Percentiles rank a stretch among this genome's conserved stretches.
These are phyloP conservation scores for Neuroscelio doddi DNA, from an alignment of 2,888 invertebrate genomes.

Conservation along the genomic window DNA sequence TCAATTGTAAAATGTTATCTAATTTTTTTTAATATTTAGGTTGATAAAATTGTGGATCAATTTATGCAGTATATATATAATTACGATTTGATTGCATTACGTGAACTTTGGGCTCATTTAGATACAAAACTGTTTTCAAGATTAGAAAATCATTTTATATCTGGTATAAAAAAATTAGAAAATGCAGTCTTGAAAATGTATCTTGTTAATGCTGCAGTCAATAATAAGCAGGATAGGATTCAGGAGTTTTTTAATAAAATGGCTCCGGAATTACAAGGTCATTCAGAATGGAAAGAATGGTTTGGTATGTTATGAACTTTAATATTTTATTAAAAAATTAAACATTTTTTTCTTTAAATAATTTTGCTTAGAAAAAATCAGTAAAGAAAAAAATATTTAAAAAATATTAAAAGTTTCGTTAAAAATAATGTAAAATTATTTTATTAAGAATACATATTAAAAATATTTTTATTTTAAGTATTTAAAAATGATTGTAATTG, in stretches of 20 bases:
- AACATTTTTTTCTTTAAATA: slow-evolving; percentile 1
- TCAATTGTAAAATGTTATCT: not conserved
- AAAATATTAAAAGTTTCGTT: not conserved
- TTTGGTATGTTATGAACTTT: slow-evolving; percentile 82
- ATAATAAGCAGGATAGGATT: slow-evolving; percentile 88
- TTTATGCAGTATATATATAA: slow-evolving; percentile 82
- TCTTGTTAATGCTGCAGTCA: slow-evolving; percentile 87
- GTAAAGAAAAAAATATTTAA: too few relatives aligned
- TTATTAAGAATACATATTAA: not conserved
- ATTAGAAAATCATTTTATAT: slow-evolving; percentile 87
- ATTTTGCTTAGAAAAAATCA: too few relatives aligned
- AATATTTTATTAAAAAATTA: slow-evolving; percentile 5
- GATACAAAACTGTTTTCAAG: slow-evolving; percentile 91
- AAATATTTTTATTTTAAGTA: slow-evolving; percentile 12
- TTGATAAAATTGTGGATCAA: slow-evolving; percentile 91
- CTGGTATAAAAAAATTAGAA: slow-evolving; percentile 88
- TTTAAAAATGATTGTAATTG: not conserved
- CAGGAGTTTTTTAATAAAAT: slow-evolving; percentile 92
- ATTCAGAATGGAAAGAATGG: slow-evolving; percentile 97
- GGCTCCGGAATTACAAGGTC: slow-evolving; percentile 89
- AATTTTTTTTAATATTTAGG: slow-evolving; percentile 56
- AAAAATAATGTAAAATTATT: not conserved
- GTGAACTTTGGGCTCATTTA: slow-evolving; percentile 92
- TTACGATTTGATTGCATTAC: slow-evolving; percentile 85
- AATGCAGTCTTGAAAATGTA: slow-evolving; percentile 91